Conservation (phyloP, 2,888 invertebrate genomes). For the Spilarctia lutea region DNA sequence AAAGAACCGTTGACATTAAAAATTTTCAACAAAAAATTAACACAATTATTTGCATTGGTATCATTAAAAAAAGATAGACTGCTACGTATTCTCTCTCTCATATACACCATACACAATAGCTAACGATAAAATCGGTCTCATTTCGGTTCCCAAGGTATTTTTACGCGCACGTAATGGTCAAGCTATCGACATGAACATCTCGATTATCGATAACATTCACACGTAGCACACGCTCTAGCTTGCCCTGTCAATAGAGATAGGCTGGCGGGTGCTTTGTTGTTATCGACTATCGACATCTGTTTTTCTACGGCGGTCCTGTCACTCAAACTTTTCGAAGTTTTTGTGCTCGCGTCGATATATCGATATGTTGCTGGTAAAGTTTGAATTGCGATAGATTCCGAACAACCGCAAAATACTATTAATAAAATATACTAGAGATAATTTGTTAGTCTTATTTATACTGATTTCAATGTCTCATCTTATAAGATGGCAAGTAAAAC, state of each 20-base stretch:
- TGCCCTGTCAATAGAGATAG: constrained; percentile 80
- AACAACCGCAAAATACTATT: background rate
- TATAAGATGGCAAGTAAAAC: background rate
- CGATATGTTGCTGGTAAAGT: constrained; percentile 63
- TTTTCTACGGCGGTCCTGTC: constrained; percentile 85
- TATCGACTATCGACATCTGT: constrained; percentile 81
- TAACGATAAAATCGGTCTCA: constrained; percentile 67
- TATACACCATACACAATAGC: constrained; percentile 41
- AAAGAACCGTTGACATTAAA: background rate
- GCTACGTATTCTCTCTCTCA: constrained; percentile 28
- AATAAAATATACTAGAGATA: background rate
- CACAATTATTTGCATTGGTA: background rate
- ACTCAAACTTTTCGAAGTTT: constrained; percentile 81
- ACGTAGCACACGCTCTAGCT: constrained; percentile 84
- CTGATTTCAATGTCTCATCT: background rate
- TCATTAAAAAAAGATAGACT: constrained; percentile 16
- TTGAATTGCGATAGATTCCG: background rate
- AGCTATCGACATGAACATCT: constrained; percentile 78
- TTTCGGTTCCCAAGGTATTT: constrained; percentile 71
- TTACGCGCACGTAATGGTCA: constrained; percentile 77
- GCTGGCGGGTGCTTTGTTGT: constrained; percentile 81
- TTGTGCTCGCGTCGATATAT: constrained; percentile 76
- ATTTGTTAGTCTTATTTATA: background rate
- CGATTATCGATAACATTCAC: constrained; percentile 85
- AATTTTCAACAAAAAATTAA: background rate